Evolutionary conservation across 2,888 invertebrate genomes (phyloP).

Genomic region (Embidobia sp.): DNA sequence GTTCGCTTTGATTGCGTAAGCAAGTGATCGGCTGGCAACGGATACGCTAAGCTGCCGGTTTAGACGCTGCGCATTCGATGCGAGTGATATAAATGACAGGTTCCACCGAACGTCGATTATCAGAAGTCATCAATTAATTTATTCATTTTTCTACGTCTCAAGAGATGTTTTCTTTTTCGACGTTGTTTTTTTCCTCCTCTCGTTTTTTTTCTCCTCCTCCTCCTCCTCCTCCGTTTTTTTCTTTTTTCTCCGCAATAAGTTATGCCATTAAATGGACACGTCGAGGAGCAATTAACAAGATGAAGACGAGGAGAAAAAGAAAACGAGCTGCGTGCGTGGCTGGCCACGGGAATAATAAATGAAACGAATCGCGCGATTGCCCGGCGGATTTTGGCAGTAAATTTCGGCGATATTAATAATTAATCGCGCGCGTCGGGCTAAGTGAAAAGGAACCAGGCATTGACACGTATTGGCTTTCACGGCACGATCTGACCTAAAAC

Average conservation of each 20-base stretch:
- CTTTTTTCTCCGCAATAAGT: slow-evolving; percentile 34
- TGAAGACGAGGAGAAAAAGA: not conserved
- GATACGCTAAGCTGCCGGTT: slow-evolving; percentile 62
- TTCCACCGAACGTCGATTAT: slow-evolving; percentile 63
- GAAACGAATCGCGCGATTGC: slow-evolving; percentile 13
- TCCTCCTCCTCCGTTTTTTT: not conserved
- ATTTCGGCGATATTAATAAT: slow-evolving; percentile 51
- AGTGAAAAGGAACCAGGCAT: slow-evolving; percentile 67
- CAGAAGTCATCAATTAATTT: slow-evolving; percentile 63
- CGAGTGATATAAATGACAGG: slow-evolving; percentile 66
- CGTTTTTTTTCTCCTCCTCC: slow-evolving; percentile 19
- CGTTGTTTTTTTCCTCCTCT: not conserved
- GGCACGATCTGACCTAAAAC: slow-evolving; percentile 80
- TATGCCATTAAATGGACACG: slow-evolving; percentile 40
- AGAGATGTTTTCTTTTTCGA: slow-evolving; percentile 57
- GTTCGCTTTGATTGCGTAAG: slow-evolving; percentile 69
- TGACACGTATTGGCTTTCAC: slow-evolving; percentile 78
- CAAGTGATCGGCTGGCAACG: slow-evolving; percentile 66
- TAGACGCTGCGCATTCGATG: slow-evolving; percentile 59
- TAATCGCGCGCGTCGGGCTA: slow-evolving; percentile 34
- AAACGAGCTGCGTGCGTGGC: not conserved
- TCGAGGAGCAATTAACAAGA: slow-evolving; percentile 38
- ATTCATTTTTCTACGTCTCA: slow-evolving; percentile 62
- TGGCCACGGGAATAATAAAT: slow-evolving; percentile 18
- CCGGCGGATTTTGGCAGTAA: slow-evolving; percentile 13